Evolutionary conservation across 1,140 invertebrate species (phyloP), one percentile per base, ranked within the genome.

Genomic region (Drosophila paulistorum): DNA sequence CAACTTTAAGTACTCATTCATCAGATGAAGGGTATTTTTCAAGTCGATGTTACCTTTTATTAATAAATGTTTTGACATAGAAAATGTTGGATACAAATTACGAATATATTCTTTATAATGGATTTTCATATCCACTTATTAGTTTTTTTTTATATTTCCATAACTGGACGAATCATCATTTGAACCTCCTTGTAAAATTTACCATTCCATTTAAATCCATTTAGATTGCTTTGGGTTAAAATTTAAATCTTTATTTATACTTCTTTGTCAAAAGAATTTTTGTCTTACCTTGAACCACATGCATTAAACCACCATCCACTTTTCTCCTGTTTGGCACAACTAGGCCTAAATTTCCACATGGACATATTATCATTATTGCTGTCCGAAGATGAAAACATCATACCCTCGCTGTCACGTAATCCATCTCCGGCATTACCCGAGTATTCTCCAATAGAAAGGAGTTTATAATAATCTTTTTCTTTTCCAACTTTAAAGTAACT

Each of bases 231-330:
- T 33, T 7, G 10, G 14, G 35, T 3, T 10, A 57, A 42, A 7
- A 20, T 3, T 14, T 3, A 2, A 1, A 14, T 23, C 7, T 17
- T n/a, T 13, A 17, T 13, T 3, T 20, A 1, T 1, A 51, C 6
- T 7, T 4, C n/a, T 7, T 20, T 54, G 1, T 26, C 0, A 17
- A 2, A 11, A 26, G 23, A 26, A 30, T 48, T n/a, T 10, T 23
- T 35, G 13, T 13, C 7, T n/a, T 45, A 68, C 58, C 60, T 69
- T 6, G 30, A 2, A 10, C n/a, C 42, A 51, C 23, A 33, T 10
- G 41, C 13, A 1, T 42, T 42, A 13, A 33, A 42, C 62, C 51
- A 70, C 62, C 68, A 70, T 35, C 51, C 62, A 33, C 33, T 17
- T 35, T n/a, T 20, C 11, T 65, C 20, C 0, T 17, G 0, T 5